Evolutionary conservation across 2,797 vertebrate genomes (phyloP).

Genomic region (Calcarius lapponicus): DNA sequence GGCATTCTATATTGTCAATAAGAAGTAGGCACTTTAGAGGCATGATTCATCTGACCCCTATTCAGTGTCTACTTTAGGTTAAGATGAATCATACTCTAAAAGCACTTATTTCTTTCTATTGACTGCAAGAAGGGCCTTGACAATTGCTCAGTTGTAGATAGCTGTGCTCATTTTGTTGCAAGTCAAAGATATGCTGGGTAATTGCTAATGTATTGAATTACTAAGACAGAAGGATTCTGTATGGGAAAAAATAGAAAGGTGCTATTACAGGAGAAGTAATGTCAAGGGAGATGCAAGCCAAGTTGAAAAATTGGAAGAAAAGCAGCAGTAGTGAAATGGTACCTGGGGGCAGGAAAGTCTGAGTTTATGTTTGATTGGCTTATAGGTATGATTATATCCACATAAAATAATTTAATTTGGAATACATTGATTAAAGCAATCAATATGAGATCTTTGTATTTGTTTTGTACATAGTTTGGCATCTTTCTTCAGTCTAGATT

Average conservation of each 20-base stretch:
- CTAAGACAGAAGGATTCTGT: not conserved
- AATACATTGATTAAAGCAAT: not conserved
- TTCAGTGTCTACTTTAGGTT: not conserved
- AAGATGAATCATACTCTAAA: conserved; percentile 5
- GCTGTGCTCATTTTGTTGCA: not conserved
- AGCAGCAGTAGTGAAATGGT: not conserved
- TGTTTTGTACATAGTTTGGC: not conserved
- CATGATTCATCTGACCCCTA: conserved; percentile 11
- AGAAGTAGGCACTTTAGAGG: not conserved
- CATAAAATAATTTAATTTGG: not conserved
- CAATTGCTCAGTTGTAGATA: not conserved
- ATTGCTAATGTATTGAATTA: not conserved
- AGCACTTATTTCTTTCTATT: not conserved
- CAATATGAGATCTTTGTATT: not conserved
- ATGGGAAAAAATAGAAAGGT: not conserved
- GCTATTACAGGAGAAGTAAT: not conserved
- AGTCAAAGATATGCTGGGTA: not conserved
- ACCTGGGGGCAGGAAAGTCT: not conserved
- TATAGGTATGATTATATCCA: not conserved
- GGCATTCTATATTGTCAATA: not conserved
- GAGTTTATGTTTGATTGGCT: not conserved
- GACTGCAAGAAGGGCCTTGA: not conserved
- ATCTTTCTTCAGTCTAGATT: not conserved
- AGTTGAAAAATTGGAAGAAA: not conserved
- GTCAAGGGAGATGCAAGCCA: not conserved